These are phyloP conservation scores for Poecile montanus DNA, from an alignment of 2,797 vertebrate species.

Conservation along the genomic window DNA sequence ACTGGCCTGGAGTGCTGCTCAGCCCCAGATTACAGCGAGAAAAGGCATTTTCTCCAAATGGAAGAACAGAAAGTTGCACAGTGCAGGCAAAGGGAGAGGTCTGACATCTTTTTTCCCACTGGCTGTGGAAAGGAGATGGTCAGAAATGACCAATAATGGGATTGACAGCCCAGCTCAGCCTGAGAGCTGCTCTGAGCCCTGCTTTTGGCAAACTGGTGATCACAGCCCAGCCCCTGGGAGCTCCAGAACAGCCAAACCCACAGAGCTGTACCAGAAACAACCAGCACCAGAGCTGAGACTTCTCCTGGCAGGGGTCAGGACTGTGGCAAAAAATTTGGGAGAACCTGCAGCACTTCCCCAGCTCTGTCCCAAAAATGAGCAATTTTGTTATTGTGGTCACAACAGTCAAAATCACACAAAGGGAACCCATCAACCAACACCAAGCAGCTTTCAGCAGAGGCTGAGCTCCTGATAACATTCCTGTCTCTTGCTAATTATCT, in stretches of 20 bases:
- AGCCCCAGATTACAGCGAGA: not conserved
- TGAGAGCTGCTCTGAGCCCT: not conserved
- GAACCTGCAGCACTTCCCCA: not conserved
- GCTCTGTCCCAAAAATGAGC: not conserved
- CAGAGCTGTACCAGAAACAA: not conserved
- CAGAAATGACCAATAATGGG: accelerated
- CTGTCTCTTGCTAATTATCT: not conserved
- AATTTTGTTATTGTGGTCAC: accelerated
- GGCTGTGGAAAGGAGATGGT: not conserved
- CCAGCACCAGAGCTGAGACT: not conserved
- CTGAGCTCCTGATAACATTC: not conserved
- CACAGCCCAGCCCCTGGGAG: not conserved
- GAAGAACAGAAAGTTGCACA: not conserved
- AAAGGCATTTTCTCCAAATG: not conserved
- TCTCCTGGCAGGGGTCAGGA: not conserved
- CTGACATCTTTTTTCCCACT: not conserved
- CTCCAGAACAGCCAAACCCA: not conserved
- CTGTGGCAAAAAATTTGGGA: not conserved
- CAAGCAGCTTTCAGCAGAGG: not conserved
- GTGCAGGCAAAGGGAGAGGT: not conserved
- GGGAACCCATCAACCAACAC: not conserved
- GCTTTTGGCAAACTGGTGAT: not conserved
- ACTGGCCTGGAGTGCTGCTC: not conserved
- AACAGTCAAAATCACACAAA: not conserved
- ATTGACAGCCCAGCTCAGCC: not conserved